Evolutionary conservation across 92 coral and sea anemone genomes (phyloP).

Genomic region (Desmophyllum pertusum): DNA sequence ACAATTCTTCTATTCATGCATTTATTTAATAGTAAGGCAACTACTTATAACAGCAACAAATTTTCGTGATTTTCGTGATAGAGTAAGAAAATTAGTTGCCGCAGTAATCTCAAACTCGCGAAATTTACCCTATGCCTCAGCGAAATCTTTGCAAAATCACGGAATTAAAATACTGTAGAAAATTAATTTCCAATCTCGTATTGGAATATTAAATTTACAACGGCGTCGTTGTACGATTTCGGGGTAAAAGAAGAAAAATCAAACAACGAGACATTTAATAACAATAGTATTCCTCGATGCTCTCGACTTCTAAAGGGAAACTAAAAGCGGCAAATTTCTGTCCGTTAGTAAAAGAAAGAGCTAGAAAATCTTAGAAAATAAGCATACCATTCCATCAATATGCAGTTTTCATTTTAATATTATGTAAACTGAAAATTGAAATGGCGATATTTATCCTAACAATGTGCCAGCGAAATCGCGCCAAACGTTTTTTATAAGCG

Average conservation of each 20-base stretch:
- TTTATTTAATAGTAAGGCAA: too few species aligned
- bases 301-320: not conserved
- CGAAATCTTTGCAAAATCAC: too few species aligned
- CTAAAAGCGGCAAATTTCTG: not conserved
- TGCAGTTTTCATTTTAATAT: too few species aligned
- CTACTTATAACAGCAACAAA: too few species aligned
- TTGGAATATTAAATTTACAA: conserved; percentile 6
- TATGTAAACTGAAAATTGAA: not conserved
- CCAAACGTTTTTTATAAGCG: not conserved
- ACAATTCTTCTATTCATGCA: too few species aligned
- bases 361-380: not conserved
- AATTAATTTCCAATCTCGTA: not conserved
- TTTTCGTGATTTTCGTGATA: too few species aligned
- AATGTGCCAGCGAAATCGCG: not conserved
- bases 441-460: not conserved
- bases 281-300: not conserved
- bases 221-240: conserved; percentile 6
- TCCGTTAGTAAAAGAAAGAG: not conserved
- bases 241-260: not conserved
- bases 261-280: not conserved
- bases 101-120: too few species aligned
- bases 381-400: too few species aligned
- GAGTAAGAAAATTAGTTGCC: too few species aligned
- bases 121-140: too few species aligned
- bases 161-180: too few species aligned